Conservation (phyloP, 1,140 invertebrate species). For the Bombus vancouverensis region DNA sequence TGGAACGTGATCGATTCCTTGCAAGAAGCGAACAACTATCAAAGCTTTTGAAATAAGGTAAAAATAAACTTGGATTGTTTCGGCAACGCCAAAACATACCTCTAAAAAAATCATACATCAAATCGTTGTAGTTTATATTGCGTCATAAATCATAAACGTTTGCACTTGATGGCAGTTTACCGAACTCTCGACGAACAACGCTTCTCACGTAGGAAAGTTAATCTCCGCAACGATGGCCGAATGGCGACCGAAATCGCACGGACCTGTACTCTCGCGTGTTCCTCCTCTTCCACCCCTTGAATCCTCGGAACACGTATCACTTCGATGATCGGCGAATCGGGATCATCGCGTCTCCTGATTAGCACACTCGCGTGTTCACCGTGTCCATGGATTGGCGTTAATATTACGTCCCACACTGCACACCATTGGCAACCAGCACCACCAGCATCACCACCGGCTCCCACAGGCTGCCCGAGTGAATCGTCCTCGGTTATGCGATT, state of each 20-base stretch:
- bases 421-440: conserved; percentile 27
- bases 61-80: not conserved
- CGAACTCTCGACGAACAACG: not conserved
- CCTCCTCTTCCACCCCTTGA: not conserved
- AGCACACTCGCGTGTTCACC: not conserved
- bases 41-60: not conserved
- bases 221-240: conserved; percentile 3
- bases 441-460: conserved; percentile 24
- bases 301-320: not conserved
- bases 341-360: not conserved
- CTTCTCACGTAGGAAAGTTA: conserved; percentile 6
- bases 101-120: not conserved
- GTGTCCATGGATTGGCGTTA: conserved; percentile 8
- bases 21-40: not conserved
- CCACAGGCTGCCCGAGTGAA: not conserved
- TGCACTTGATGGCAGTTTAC: not conserved
- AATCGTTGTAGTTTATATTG: not conserved
- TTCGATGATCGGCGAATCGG: not conserved
- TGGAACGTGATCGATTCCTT: not conserved
- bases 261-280: not conserved
- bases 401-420: not conserved
- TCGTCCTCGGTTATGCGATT: conserved; percentile 46
- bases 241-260: not conserved
- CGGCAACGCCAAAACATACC: not conserved
- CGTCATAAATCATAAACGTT: not conserved